phyloP scores from a whole-genome alignment of 2,888 invertebrate genomes.

The Lumbricus terrestris region DNA sequence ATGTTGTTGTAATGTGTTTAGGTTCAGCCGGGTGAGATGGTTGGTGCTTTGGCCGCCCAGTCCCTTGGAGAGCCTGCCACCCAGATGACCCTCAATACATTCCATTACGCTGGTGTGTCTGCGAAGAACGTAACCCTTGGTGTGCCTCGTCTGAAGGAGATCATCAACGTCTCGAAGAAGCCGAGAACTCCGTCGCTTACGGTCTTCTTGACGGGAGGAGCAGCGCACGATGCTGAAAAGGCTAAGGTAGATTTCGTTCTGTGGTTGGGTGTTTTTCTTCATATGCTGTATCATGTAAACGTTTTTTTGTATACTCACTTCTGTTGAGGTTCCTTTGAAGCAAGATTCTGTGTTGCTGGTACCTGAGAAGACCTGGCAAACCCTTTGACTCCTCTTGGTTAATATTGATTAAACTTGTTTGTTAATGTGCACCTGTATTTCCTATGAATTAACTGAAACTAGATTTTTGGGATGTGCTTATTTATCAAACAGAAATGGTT shows the following conservation, averaged over 20 bases:
- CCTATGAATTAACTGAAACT: too few species aligned
- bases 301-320: too few species aligned
- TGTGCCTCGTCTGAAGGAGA: slow-evolving; percentile 90
- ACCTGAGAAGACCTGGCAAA: background rate
- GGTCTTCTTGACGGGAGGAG: slow-evolving; percentile 94
- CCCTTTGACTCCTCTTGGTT: background rate
- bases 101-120: slow-evolving; percentile 99
- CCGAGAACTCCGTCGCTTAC: slow-evolving; percentile 99
- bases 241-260: slow-evolving; percentile 69
- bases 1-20: slow-evolving; percentile 61
- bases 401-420: background rate
- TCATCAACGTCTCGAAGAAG: slow-evolving; percentile 96
- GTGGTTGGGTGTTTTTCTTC: background rate
- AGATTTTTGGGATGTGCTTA: too few species aligned
- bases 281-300: too few species aligned
- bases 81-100: slow-evolving; percentile 87
- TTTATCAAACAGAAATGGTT: too few species aligned
- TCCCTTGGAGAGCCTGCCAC: slow-evolving; percentile 98
- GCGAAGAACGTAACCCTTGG: slow-evolving; percentile 99
- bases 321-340: background rate
- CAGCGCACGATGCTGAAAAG: slow-evolving; percentile 97
- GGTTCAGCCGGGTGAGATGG: slow-evolving; percentile 94
- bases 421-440: background rate
- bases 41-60: slow-evolving; percentile 98
- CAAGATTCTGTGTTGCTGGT: background rate